Percentiles rank a stretch among this genome's conserved stretches.
Conservation (phyloP, 2,888 invertebrate genomes). For the Himalopsyche tibetana region DNA sequence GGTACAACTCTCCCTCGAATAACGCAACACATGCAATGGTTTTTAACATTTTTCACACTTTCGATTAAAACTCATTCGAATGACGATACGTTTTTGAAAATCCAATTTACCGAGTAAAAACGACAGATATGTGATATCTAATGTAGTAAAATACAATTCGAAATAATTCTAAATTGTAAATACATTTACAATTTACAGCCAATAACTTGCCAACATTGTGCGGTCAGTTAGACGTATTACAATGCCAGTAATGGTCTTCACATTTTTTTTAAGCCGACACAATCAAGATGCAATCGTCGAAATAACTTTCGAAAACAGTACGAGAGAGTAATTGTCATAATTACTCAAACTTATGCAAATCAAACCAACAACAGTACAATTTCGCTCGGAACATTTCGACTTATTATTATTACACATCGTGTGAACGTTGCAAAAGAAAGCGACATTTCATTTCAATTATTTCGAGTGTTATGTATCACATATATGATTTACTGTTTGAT, state of each 20-base stretch:
- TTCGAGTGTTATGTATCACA: neutral
- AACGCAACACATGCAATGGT: no score
- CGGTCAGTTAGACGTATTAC: neutral
- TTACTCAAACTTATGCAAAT: conserved; percentile 40
- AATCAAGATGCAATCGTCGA: conserved; percentile 20
- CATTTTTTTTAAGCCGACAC: neutral
- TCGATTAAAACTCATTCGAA: no score
- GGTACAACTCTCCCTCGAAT: no score
- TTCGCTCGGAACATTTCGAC: conserved; percentile 14
- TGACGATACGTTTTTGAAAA: no score
- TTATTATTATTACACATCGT: conserved; percentile 19
- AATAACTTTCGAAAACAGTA: conserved; percentile 37
- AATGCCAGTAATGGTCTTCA: neutral
- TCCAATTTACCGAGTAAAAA: no score
- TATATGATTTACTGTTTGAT: neutral
- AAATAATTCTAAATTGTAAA: no score
- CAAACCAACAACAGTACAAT: conserved; percentile 25
- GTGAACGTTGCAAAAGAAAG: conserved; percentile 38
- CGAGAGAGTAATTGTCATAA: conserved; percentile 38
- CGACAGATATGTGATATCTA: no score
- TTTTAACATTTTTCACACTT: no score
- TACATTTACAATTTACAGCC: no score
- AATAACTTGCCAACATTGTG: neutral
- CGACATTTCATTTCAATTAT: conserved; percentile 34
- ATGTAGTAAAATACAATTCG: no score